phyloP scores from a whole-genome alignment of 2,113 vertebrate species.

The Sceloporus undulatus region DNA sequence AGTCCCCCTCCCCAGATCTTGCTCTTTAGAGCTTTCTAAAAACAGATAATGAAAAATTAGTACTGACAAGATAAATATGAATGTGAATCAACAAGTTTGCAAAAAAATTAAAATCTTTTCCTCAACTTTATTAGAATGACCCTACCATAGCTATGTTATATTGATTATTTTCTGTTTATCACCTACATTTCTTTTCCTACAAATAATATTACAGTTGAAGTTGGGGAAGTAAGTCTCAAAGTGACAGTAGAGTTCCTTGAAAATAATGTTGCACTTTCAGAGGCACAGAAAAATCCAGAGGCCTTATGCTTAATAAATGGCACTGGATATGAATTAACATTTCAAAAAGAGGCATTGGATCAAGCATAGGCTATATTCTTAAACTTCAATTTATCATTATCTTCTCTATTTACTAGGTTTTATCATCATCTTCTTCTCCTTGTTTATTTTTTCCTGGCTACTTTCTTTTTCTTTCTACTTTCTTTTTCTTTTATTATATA shows the following conservation, averaged over 20 bases:
- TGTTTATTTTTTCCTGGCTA: background rate
- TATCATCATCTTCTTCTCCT: constrained; percentile 3
- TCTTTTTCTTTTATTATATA: constrained; percentile 3
- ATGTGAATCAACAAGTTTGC: accelerated
- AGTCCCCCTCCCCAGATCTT: no score
- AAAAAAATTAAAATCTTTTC: background rate
- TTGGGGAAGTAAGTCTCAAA: background rate
- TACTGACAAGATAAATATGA: background rate
- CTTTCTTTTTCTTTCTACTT: constrained; percentile 13
- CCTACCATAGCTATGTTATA: background rate
- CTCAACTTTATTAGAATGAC: background rate
- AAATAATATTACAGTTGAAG: background rate
- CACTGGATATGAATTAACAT: constrained; percentile 5
- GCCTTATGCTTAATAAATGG: constrained; percentile 20
- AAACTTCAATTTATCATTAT: constrained; percentile 7
- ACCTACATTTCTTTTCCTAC: background rate
- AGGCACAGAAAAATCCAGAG: background rate
- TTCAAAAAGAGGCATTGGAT: background rate
- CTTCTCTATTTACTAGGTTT: constrained; percentile 12
- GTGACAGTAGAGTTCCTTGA: constrained; percentile 7
- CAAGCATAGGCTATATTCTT: constrained; percentile 15
- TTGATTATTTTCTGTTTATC: constrained; percentile 6
- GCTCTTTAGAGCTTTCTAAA: background rate
- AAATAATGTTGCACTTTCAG: background rate
- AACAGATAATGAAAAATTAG: background rate